Conservation (phyloP, 2,888 invertebrate genomes). For the Criorhina ranunculi region DNA sequence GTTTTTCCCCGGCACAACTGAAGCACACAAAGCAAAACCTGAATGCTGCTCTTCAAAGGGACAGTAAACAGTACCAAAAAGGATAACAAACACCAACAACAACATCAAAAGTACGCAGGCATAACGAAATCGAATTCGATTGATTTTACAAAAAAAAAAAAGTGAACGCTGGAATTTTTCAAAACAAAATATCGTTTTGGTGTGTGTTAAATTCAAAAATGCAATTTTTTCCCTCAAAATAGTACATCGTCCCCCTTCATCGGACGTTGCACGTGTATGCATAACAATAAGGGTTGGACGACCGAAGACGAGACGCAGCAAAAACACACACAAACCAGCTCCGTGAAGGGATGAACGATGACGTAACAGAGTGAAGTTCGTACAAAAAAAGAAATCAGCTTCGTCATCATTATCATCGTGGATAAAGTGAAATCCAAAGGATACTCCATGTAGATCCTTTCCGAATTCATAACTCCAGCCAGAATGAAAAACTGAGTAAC, state of each 20-base stretch:
- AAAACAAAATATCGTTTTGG: slow-evolving; percentile 39
- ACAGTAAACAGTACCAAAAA: slow-evolving; percentile 71
- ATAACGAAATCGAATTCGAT: slow-evolving; percentile 76
- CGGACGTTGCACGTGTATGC: slow-evolving; percentile 65
- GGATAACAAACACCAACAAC: slow-evolving; percentile 56
- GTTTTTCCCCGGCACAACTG: slow-evolving; percentile 55
- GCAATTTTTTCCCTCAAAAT: slow-evolving; percentile 73
- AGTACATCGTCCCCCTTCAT: slow-evolving; percentile 59
- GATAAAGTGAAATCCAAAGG: slow-evolving; percentile 21
- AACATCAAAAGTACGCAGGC: slow-evolving; percentile 48
- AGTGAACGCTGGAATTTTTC: slow-evolving; percentile 52
- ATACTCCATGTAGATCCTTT: slow-evolving; percentile 30
- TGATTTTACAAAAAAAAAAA: slow-evolving; percentile 67
- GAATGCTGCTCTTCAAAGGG: slow-evolving; percentile 75
- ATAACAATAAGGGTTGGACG: slow-evolving; percentile 74
- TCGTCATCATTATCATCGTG: slow-evolving; percentile 56
- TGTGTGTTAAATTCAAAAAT: slow-evolving; percentile 73
- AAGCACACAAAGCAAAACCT: slow-evolving; percentile 71
- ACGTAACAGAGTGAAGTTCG: slow-evolving; percentile 65
- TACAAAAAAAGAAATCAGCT: slow-evolving; percentile 46
- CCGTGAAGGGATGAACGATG: slow-evolving; percentile 61
- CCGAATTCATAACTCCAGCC: slow-evolving; percentile 51
- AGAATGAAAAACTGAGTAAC: slow-evolving; percentile 21
- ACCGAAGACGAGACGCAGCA: not conserved
- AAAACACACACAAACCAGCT: slow-evolving; percentile 20